A percentile compares a stretch with the other conserved stretches of the same genome.
phyloP scores from a whole-genome alignment of 2,888 invertebrate species.

The Hyppa rectilinea region DNA sequence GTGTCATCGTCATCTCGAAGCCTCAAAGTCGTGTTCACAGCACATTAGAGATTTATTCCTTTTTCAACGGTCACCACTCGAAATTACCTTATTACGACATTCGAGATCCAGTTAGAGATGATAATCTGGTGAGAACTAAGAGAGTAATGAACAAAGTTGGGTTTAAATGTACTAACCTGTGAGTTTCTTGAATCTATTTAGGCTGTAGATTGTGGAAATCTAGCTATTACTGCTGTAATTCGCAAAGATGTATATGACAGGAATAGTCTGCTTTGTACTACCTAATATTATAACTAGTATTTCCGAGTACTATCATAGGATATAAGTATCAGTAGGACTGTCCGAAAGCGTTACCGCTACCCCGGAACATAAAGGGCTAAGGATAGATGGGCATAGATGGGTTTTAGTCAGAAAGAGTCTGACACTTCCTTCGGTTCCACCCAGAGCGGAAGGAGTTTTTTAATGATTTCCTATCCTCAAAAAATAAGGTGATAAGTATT shows the following conservation, averaged over 20 bases:
- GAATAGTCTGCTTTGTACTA: too few species aligned
- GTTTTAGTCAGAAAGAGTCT: too few species aligned
- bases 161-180: not conserved
- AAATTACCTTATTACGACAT: conserved; percentile 74
- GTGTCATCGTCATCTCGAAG: conserved; percentile 53
- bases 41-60: conserved; percentile 69
- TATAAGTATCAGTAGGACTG: too few species aligned
- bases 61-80: conserved; percentile 63
- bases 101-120: conserved; percentile 62
- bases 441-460: too few species aligned
- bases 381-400: too few species aligned
- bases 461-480: too few species aligned
- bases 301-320: too few species aligned
- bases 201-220: not conserved
- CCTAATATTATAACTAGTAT: too few species aligned
- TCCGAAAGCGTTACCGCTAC: too few species aligned
- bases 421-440: too few species aligned
- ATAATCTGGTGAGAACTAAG: conserved; percentile 39
- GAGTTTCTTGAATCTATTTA: not conserved
- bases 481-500: too few species aligned
- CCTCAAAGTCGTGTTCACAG: conserved; percentile 64
- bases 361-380: too few species aligned
- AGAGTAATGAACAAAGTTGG: conserved; percentile 15
- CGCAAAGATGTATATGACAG: conserved; percentile 2
- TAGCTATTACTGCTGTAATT: not conserved